Evolutionary conservation across 2,888 invertebrate species (phyloP).

Genomic region (Acrobasis suavella): DNA sequence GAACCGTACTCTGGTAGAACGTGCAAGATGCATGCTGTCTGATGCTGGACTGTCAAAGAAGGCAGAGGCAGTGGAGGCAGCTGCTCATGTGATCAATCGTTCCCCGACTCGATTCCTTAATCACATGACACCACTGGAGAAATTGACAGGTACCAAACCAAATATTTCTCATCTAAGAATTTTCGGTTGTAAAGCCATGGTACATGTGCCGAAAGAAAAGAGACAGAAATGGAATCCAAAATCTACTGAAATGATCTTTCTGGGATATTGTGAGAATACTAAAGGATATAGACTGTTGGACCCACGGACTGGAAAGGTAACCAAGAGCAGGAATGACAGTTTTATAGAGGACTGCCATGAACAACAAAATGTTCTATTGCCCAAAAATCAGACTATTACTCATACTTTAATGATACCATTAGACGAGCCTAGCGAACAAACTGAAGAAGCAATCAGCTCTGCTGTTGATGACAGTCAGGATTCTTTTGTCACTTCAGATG

Average conservation of each 20-base stretch:
- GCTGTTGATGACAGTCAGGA: not conserved
- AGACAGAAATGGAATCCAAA: slow-evolving; percentile 27
- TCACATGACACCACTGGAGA: slow-evolving; percentile 34
- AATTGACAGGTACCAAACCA: slow-evolving; percentile 44
- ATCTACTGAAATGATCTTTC: slow-evolving; percentile 21
- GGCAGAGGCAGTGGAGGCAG: slow-evolving; percentile 27
- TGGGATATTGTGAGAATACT: slow-evolving; percentile 26
- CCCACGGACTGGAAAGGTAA: slow-evolving; percentile 16
- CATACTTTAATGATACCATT: not conserved
- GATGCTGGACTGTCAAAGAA: slow-evolving; percentile 24
- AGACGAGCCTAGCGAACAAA: not conserved
- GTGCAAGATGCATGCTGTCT: slow-evolving; percentile 31
- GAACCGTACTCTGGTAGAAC: slow-evolving; percentile 33
- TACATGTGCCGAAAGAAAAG: slow-evolving; percentile 28
- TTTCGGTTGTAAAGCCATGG: slow-evolving; percentile 44
- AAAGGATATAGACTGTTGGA: slow-evolving; percentile 28
- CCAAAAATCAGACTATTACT: not conserved
- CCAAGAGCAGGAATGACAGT: slow-evolving; percentile 22
- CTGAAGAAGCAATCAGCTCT: not conserved
- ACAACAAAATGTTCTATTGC: not conserved
- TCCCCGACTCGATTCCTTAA: slow-evolving; percentile 21
- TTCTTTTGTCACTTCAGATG: not conserved
- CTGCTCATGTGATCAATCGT: slow-evolving; percentile 24
- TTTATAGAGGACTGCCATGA: slow-evolving; percentile 27
- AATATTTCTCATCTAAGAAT: slow-evolving; percentile 38